phyloP scores from a whole-genome alignment of 2,113 vertebrate genomes.

The Cranoglanis bouderius region DNA sequence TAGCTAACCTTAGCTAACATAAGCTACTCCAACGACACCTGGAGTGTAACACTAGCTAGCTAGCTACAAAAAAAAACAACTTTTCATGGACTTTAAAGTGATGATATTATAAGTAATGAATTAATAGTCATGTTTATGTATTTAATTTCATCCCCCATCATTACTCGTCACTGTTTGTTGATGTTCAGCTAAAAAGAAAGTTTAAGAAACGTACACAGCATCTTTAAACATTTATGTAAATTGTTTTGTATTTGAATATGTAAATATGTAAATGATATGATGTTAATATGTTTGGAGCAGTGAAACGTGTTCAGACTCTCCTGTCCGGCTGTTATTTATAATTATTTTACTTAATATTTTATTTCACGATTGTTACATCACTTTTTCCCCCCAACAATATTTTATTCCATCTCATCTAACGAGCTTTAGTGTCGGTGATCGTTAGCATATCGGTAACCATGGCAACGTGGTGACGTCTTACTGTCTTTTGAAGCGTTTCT shows the following conservation, averaged over 20 bases:
- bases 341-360: not conserved
- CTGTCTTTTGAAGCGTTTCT: not conserved
- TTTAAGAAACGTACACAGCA: not conserved
- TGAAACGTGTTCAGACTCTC: not conserved
- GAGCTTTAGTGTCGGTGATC: not conserved
- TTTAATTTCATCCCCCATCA: not conserved
- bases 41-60: not conserved
- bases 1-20: not conserved
- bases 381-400: not conserved
- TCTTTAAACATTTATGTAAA: not conserved
- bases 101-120: not conserved
- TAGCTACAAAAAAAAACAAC: not conserved
- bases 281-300: not conserved
- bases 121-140: not conserved
- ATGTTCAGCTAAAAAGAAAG: not conserved
- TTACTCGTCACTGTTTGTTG: not conserved
- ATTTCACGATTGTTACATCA: not conserved
- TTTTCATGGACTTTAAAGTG: not conserved
- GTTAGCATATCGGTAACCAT: not conserved
- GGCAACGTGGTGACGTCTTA: not conserved
- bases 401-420: not conserved
- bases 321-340: not conserved
- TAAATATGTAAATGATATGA: not conserved
- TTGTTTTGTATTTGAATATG: not conserved
- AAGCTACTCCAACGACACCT: not conserved